A percentile compares a stretch with the other conserved stretches of the same genome.
Evolutionary conservation across 2,888 invertebrate genomes (phyloP).

Genomic region (Yponomeuta malinellus): DNA sequence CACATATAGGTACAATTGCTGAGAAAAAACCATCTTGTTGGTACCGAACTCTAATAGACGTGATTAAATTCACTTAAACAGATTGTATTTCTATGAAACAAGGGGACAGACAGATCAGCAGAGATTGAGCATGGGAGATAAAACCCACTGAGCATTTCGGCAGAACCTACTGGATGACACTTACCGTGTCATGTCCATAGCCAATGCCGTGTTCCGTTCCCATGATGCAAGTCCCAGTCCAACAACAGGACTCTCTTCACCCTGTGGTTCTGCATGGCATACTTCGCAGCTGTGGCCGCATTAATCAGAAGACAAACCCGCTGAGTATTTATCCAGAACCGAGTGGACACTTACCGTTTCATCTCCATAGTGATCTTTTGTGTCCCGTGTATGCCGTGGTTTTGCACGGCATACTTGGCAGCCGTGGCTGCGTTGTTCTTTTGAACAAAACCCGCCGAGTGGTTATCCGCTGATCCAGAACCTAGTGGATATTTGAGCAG

Average conservation of each 20-base stretch:
- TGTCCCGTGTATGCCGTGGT: constrained; percentile 85
- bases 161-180: background rate
- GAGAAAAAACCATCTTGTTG: too few relatives aligned
- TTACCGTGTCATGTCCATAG: constrained; percentile 75
- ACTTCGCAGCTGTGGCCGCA: constrained; percentile 86
- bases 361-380: constrained; percentile 84
- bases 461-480: background rate
- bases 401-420: constrained; percentile 38
- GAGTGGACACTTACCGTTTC: constrained; percentile 47
- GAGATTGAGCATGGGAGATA: background rate
- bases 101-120: too few relatives aligned
- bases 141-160: background rate
- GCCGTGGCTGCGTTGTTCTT: background rate
- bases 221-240: constrained; percentile 98
- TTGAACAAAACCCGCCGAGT: background rate
- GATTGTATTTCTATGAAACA: too few relatives aligned
- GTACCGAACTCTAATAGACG: too few relatives aligned
- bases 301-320: constrained; percentile 90
- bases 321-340: background rate
- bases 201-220: constrained; percentile 93
- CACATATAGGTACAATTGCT: too few relatives aligned
- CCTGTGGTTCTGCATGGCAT: constrained; percentile 78
- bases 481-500: background rate
- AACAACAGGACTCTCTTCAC: constrained; percentile 81
- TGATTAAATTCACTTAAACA: too few relatives aligned